Evolutionary conservation across 2,797 vertebrate genomes (phyloP).

Genomic region (Hippopotamyrus pictus): DNA sequence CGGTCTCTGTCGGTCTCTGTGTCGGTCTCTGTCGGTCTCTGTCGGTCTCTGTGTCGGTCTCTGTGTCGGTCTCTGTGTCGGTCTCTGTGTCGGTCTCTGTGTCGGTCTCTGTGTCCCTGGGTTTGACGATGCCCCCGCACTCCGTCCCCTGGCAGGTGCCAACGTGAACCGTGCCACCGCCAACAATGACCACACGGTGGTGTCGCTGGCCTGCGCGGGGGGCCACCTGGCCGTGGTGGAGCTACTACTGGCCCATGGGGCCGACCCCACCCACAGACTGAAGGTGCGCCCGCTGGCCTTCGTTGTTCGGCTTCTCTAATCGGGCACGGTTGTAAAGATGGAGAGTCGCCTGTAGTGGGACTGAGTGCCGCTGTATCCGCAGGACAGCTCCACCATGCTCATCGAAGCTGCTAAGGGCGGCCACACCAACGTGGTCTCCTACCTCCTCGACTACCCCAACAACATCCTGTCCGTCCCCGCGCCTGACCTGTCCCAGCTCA

Average conservation of each 20-base stretch:
- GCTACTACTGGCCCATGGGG: constrained; percentile 90
- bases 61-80: too few relatives aligned
- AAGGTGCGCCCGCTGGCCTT: constrained; percentile 68
- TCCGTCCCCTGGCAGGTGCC: constrained; percentile 67
- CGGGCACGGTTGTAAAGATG: not conserved
- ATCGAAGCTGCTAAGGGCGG: constrained; percentile 99
- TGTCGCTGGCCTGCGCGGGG: constrained; percentile 94
- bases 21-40: too few relatives aligned
- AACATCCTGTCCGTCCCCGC: constrained; percentile 89
- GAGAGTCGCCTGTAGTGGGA: not conserved
- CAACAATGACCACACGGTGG: constrained; percentile 97
- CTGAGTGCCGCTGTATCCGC: constrained; percentile 8
- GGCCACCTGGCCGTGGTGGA: constrained; percentile 97
- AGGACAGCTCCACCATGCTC: constrained; percentile 99
- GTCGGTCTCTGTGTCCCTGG: not conserved
- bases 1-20: too few relatives aligned
- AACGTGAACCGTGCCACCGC: constrained; percentile 96
- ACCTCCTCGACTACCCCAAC: constrained; percentile 97
- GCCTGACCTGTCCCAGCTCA: constrained; percentile 88
- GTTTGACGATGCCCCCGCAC: not conserved
- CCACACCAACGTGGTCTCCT: constrained; percentile 98
- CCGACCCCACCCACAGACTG: constrained; percentile 95
- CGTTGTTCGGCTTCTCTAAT: not conserved
- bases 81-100: too few relatives aligned
- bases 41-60: too few relatives aligned